Conservation (phyloP, 2,113 vertebrate species). For the Ascaphus truei region DNA sequence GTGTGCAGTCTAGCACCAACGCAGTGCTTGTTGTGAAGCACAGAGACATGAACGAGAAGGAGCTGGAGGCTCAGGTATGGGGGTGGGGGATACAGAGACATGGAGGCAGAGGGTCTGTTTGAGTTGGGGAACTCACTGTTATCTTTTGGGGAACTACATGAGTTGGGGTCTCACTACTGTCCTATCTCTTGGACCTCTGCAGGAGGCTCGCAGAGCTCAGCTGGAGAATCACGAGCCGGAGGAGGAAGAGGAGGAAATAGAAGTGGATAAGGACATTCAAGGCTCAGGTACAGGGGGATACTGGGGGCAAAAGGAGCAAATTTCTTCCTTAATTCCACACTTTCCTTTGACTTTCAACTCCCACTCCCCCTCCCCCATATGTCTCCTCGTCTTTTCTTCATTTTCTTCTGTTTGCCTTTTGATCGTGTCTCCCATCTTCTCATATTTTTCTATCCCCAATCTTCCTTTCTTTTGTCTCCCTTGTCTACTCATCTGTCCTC, state of each 20-base stretch:
- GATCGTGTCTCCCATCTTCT: background rate
- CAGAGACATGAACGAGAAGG: slow-evolving; percentile 93
- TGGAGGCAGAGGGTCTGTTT: background rate
- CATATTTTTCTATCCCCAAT: no score
- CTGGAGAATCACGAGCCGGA: slow-evolving; percentile 93
- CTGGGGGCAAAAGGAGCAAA: no score
- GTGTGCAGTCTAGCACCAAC: slow-evolving; percentile 85
- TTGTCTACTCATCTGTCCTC: background rate
- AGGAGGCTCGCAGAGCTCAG: slow-evolving; percentile 89
- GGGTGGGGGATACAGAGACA: background rate
- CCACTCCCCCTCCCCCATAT: no score
- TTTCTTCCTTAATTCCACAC: background rate
- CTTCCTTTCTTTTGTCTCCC: no score
- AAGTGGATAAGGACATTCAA: slow-evolving; percentile 65
- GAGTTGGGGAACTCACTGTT: background rate
- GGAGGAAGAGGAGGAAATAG: slow-evolving; percentile 86
- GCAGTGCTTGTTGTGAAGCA: slow-evolving; percentile 90
- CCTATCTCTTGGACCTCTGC: background rate
- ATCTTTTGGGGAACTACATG: background rate
- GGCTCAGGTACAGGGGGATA: slow-evolving; percentile 70
- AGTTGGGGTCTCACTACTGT: background rate
- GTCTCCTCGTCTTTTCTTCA: background rate
- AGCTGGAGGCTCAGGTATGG: slow-evolving; percentile 83
- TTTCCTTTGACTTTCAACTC: background rate
- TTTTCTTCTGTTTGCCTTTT: background rate